phyloP scores from a whole-genome alignment of 2,888 invertebrate species.

The Meliscaeva auricollis region DNA sequence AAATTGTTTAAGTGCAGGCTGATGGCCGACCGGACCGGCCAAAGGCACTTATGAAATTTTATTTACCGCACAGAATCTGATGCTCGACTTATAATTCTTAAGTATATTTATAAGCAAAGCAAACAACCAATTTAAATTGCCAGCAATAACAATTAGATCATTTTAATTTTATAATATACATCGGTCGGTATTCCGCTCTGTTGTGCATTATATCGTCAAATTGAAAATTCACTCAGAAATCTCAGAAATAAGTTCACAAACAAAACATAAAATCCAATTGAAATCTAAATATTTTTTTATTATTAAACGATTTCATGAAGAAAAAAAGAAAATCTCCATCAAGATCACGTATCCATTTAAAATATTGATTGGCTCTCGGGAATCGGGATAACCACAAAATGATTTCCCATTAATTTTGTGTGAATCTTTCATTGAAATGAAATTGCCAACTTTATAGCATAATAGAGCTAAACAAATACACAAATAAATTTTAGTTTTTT shows the following conservation, averaged over 20 bases:
- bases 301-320: slow-evolving; percentile 58
- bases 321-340: slow-evolving; percentile 54
- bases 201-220: slow-evolving; percentile 59
- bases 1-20: slow-evolving; percentile 57
- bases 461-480: slow-evolving; percentile 9
- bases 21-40: neutral
- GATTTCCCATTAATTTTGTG: slow-evolving; percentile 54
- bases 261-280: slow-evolving; percentile 37
- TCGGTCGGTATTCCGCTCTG: too few species aligned
- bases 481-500: slow-evolving; percentile 28
- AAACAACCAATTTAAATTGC: slow-evolving; percentile 45
- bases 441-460: slow-evolving; percentile 11
- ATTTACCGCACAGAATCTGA: slow-evolving; percentile 37
- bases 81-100: slow-evolving; percentile 33
- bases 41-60: slow-evolving; percentile 48
- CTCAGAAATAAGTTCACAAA: slow-evolving; percentile 26
- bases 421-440: slow-evolving; percentile 37
- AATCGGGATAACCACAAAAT: slow-evolving; percentile 25
- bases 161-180: slow-evolving; percentile 23
- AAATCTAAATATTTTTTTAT: slow-evolving; percentile 74
- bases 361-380: slow-evolving; percentile 17
- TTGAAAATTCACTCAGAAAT: slow-evolving; percentile 7
- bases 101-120: slow-evolving; percentile 7
- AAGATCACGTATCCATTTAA: slow-evolving; percentile 67
- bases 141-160: slow-evolving; percentile 67